A percentile compares a stretch with the other conserved stretches of the same genome.
phyloP scores from a whole-genome alignment of 2,888 invertebrate genomes.

The Pharmacophagus antenor region DNA sequence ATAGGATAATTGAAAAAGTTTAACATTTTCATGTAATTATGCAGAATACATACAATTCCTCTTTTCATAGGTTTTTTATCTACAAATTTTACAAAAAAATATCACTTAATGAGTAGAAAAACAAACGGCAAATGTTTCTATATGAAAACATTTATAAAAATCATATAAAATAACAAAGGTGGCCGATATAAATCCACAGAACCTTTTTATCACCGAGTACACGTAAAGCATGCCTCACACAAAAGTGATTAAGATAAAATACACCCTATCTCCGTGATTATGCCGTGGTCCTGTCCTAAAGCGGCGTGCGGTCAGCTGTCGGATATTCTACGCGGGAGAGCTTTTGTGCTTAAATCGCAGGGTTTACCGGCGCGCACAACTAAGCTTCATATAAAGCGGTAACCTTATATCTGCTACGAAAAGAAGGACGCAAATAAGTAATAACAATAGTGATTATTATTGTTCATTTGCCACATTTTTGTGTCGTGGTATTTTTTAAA shows the following conservation, averaged over 20 bases:
- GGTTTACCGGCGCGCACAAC: neutral
- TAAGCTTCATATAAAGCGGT: neutral
- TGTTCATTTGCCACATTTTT: no score
- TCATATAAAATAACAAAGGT: neutral
- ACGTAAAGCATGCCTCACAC: neutral
- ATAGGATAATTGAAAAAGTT: no score
- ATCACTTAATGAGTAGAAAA: neutral
- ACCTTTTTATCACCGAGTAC: conserved; percentile 6
- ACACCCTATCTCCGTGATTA: neutral
- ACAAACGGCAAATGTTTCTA: neutral
- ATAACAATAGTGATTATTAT: no score
- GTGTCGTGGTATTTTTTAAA: no score
- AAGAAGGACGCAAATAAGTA: neutral
- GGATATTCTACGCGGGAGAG: conserved; percentile 18
- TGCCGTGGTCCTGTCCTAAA: neutral
- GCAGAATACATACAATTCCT: no score
- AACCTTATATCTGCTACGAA: neutral
- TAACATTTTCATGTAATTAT: no score
- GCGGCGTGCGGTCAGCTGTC: conserved; percentile 15
- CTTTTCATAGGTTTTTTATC: no score
- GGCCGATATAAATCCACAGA: neutral
- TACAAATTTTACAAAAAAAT: no score
- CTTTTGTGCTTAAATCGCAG: conserved; percentile 10
- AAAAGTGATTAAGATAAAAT: conserved; percentile 5
- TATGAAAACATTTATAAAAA: neutral